phyloP scores from a whole-genome alignment of 2,888 invertebrate genomes.

The Nymphalis c-album region DNA sequence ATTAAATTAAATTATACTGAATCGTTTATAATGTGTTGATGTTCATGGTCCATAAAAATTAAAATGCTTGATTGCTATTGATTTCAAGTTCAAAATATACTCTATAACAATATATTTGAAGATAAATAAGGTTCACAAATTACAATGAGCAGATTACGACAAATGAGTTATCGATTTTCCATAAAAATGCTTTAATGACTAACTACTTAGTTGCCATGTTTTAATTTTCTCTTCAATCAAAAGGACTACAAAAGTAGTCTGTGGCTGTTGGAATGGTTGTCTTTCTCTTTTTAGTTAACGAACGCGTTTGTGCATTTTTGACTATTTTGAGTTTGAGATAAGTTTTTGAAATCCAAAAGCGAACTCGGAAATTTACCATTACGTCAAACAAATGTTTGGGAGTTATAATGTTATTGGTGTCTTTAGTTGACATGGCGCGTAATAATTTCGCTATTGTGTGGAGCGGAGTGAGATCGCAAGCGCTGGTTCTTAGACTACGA shows the following conservation, averaged over 20 bases:
- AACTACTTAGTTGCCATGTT: slow-evolving; percentile 5
- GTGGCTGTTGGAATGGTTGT: slow-evolving; percentile 47
- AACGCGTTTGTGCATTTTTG: slow-evolving; percentile 62
- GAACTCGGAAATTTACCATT: slow-evolving; percentile 29
- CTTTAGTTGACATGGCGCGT: slow-evolving; percentile 52
- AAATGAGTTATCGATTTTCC: background rate
- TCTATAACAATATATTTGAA: no score
- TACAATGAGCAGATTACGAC: background rate
- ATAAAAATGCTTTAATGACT: background rate
- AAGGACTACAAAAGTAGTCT: slow-evolving; percentile 41
- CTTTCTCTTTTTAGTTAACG: slow-evolving; percentile 67
- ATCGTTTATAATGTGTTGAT: no score
- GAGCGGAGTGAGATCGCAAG: slow-evolving; percentile 65
- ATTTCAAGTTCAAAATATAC: no score
- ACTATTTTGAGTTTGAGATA: slow-evolving; percentile 50
- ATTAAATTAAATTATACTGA: no score
- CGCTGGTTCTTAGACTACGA: slow-evolving; percentile 67
- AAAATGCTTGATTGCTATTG: no score
- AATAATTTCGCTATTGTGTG: slow-evolving; percentile 62
- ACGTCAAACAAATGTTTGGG: slow-evolving; percentile 48
- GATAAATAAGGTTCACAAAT: no score
- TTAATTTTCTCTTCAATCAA: slow-evolving; percentile 1
- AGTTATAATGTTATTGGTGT: slow-evolving; percentile 45
- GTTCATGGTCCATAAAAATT: no score
- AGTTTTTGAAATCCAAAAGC: slow-evolving; percentile 39